A percentile compares a stretch with the other conserved stretches of the same genome.
Evolutionary conservation across 2,888 invertebrate species (phyloP).

Genomic region (Agapostemon virescens): DNA sequence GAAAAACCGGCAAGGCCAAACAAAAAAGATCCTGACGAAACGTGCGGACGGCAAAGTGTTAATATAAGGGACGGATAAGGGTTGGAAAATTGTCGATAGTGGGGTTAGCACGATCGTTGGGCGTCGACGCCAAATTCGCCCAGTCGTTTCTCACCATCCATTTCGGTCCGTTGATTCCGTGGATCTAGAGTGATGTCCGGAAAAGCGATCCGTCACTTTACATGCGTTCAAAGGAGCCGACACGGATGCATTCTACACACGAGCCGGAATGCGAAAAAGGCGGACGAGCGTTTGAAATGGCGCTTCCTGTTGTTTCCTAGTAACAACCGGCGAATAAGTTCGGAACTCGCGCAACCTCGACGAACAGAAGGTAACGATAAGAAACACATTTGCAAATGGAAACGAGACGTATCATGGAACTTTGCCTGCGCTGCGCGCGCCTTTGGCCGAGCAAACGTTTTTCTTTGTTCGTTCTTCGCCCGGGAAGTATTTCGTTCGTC

Average conservation of each 20-base stretch:
- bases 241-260: not conserved
- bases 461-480: not conserved
- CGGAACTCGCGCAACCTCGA: slow-evolving; percentile 22
- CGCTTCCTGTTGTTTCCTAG: slow-evolving; percentile 27
- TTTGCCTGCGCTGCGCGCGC: not conserved
- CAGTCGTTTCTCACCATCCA: not conserved
- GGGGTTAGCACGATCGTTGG: not conserved
- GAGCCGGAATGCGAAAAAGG: slow-evolving; percentile 20
- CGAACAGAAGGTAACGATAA: slow-evolving; percentile 35
- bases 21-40: too few species aligned
- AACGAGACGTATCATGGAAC: slow-evolving; percentile 23
- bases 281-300: slow-evolving; percentile 11
- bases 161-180: slow-evolving; percentile 14
- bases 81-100: slow-evolving; percentile 38
- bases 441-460: not conserved
- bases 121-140: slow-evolving; percentile 26
- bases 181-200: not conserved
- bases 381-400: slow-evolving; percentile 37
- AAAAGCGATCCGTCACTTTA: slow-evolving; percentile 18
- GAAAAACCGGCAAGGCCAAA: too few species aligned
- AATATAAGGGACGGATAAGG: not conserved
- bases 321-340: slow-evolving; percentile 48
- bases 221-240: slow-evolving; percentile 3
- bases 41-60: too few species aligned
- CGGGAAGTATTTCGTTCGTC: slow-evolving; percentile 4